Conservation (phyloP, 2,113 vertebrate genomes). For the Tupaia chinensis region DNA sequence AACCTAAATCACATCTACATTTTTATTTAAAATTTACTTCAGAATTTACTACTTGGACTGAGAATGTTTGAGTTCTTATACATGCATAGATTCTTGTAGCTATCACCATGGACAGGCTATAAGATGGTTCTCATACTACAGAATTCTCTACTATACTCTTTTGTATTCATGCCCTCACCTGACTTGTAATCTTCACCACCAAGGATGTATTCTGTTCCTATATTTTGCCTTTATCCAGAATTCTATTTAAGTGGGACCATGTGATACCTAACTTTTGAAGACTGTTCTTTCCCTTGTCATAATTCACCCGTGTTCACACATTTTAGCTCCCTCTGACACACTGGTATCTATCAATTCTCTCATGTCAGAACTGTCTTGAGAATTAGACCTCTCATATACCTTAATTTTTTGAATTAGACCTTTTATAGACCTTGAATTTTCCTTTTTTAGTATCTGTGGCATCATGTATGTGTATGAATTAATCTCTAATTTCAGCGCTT, state of each 20-base stretch:
- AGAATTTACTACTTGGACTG: neutral
- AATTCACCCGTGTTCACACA: neutral
- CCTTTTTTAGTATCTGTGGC: neutral
- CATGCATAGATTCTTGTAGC: neutral
- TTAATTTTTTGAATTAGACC: neutral
- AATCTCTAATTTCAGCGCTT: neutral
- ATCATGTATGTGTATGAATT: neutral
- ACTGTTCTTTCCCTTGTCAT: neutral
- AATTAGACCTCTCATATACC: neutral
- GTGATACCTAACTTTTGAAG: neutral
- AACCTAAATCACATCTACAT: neutral
- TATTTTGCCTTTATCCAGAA: neutral
- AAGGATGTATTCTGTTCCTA: neutral
- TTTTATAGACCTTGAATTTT: neutral
- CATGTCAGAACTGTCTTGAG: neutral
- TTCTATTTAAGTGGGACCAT: neutral
- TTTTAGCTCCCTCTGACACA: neutral
- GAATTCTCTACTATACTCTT: neutral
- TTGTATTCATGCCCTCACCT: neutral
- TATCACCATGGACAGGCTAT: neutral
- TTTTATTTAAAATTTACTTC: neutral
- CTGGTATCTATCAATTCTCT: neutral
- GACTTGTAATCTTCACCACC: neutral
- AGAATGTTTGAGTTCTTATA: neutral
- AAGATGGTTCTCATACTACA: neutral